A percentile compares a stretch with the other conserved stretches of the same genome.
phyloP scores from a whole-genome alignment of 2,797 vertebrate species.

The Podargus strigoides region DNA sequence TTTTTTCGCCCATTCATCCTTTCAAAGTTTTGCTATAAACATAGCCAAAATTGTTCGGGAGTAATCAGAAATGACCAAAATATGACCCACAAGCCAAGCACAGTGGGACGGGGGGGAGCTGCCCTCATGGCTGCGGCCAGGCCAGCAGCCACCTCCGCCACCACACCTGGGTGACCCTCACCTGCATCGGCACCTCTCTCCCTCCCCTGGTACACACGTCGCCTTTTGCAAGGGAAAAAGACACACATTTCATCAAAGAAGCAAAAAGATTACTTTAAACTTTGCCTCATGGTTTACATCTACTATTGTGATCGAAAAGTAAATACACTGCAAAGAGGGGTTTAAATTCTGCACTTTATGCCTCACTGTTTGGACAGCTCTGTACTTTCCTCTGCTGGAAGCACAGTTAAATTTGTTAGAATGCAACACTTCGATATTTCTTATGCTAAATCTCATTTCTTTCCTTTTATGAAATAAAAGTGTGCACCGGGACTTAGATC shows the following conservation, averaged over 20 bases:
- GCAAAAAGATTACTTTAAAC: background rate
- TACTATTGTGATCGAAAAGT: background rate
- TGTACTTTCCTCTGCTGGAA: background rate
- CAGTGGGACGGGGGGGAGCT: background rate
- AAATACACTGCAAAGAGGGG: background rate
- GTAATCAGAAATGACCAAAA: conserved; percentile 58
- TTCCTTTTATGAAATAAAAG: background rate
- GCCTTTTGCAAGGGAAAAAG: background rate
- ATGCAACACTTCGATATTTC: background rate
- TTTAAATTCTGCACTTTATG: background rate
- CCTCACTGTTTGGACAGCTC: background rate
- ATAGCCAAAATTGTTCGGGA: conserved; percentile 27
- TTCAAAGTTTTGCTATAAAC: conserved; percentile 58
- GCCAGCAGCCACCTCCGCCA: background rate
- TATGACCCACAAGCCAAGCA: background rate
- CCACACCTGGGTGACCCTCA: background rate
- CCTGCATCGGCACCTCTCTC: rapidly evolving
- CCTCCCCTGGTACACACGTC: rapidly evolving
- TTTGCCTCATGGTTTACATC: background rate
- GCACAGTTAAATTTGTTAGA: background rate
- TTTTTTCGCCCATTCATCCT: conserved; percentile 41
- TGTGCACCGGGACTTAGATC: background rate
- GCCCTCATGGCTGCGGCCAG: rapidly evolving
- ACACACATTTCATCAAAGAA: background rate
- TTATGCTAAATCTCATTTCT: background rate